phyloP scores from a whole-genome alignment of 2,888 invertebrate genomes.

The Drosophila koepferae region DNA sequence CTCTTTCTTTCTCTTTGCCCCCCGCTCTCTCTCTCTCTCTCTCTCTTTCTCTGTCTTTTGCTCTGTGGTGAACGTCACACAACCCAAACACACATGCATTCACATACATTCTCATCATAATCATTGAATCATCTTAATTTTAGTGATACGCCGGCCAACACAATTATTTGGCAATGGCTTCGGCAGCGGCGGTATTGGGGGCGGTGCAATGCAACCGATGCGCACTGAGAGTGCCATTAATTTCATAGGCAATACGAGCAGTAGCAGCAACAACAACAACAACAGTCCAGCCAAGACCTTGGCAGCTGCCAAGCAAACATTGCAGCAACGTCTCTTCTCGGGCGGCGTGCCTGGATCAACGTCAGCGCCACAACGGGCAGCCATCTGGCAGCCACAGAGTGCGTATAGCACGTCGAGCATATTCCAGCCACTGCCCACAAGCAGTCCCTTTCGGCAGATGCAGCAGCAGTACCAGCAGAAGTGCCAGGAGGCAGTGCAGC shows the following conservation, averaged over 20 bases:
- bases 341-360: constrained; percentile 45
- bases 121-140: constrained; percentile 84
- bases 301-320: constrained; percentile 81
- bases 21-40: constrained; percentile 3
- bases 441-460: constrained; percentile 56
- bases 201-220: constrained; percentile 30
- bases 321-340: constrained; percentile 76
- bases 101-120: constrained; percentile 64
- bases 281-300: constrained; percentile 76
- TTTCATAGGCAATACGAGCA: constrained; percentile 36
- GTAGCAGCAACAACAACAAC: constrained; percentile 47
- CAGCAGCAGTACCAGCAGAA: constrained; percentile 74
- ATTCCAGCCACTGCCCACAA: constrained; percentile 58
- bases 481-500: constrained; percentile 42
- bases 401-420: constrained; percentile 68
- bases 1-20: constrained; percentile 4
- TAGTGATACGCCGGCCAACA: constrained; percentile 87
- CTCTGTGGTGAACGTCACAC: constrained; percentile 6
- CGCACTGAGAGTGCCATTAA: constrained; percentile 47
- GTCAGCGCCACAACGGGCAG: constrained; percentile 40
- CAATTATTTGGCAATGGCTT: constrained; percentile 73
- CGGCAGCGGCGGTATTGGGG: constrained; percentile 73
- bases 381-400: constrained; percentile 63
- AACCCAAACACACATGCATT: constrained; percentile 26
- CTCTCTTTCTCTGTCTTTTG: constrained; percentile 12